Conservation (phyloP, 2,888 invertebrate genomes). For the Idaea dimidiata region DNA sequence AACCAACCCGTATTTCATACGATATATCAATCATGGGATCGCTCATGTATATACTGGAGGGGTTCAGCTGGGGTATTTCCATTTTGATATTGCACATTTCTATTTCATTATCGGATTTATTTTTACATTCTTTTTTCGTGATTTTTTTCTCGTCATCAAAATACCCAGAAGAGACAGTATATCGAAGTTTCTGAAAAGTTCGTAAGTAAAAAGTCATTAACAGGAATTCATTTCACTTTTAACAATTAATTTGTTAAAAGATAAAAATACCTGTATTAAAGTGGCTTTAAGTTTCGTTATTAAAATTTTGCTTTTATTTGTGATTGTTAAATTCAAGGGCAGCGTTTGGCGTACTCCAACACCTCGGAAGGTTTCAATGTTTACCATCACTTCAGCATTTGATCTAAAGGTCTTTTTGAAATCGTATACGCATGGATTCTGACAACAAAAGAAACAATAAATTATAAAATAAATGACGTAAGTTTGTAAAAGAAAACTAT, state of each 20-base stretch:
- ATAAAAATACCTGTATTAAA: constrained; percentile 55
- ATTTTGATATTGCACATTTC: constrained; percentile 53
- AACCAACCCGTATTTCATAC: constrained; percentile 56
- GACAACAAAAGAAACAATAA: constrained; percentile 22
- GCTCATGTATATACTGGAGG: constrained; percentile 52
- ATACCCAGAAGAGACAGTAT: constrained; percentile 54
- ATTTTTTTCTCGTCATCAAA: constrained; percentile 53
- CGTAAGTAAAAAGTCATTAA: neutral
- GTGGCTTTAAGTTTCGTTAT: constrained; percentile 50
- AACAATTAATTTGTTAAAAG: no score
- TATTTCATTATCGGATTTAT: constrained; percentile 41
- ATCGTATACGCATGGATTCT: constrained; percentile 52
- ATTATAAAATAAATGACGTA: neutral
- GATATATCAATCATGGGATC: constrained; percentile 60
- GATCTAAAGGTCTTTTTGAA: constrained; percentile 48
- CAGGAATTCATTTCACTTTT: no score
- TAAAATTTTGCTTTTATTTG: constrained; percentile 52
- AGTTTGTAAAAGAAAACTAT: constrained; percentile 7
- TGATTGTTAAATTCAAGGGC: constrained; percentile 55
- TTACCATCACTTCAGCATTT: constrained; percentile 41
- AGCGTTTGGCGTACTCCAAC: constrained; percentile 56
- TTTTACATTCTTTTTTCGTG: constrained; percentile 41
- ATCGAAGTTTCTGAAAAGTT: constrained; percentile 57
- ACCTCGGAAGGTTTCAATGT: constrained; percentile 56
- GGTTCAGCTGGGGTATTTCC: constrained; percentile 55